Percentiles rank a stretch among this genome's conserved stretches.
phyloP scores from a whole-genome alignment of 2,888 invertebrate genomes.

The Agrotis ipsilon region DNA sequence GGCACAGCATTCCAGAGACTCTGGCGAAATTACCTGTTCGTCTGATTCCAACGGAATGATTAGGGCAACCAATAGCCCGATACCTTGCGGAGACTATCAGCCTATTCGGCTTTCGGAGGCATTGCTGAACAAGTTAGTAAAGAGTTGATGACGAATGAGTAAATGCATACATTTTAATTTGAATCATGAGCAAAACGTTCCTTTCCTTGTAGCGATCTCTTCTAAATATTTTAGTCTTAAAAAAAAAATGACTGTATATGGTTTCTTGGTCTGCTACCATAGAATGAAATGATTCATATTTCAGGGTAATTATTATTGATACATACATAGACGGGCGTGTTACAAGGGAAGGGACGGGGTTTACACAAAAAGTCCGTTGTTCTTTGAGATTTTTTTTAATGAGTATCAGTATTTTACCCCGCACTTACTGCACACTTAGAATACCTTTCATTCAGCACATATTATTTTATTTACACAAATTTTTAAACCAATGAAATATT shows the following conservation, averaged over 20 bases:
- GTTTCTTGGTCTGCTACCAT: too few species aligned
- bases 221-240: too few species aligned
- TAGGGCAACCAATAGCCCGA: constrained; percentile 15
- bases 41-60: constrained; percentile 56
- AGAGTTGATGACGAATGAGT: neutral
- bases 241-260: too few species aligned
- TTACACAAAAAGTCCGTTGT: too few species aligned
- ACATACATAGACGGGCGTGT: too few species aligned
- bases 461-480: neutral
- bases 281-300: too few species aligned
- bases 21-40: constrained; percentile 66
- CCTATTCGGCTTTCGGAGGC: constrained; percentile 75
- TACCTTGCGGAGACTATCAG: constrained; percentile 55
- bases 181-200: too few species aligned
- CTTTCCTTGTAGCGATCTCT: too few species aligned
- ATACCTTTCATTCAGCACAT: neutral
- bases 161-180: neutral
- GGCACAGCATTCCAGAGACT: constrained; percentile 67
- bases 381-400: neutral
- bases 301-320: too few species aligned
- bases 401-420: neutral
- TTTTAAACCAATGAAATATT: neutral
- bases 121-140: constrained; percentile 77
- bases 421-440: neutral
- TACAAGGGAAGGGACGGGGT: too few species aligned